Evolutionary conservation across 1,140 invertebrate species (phyloP).

Genomic region (Cyclargus thomasi): DNA sequence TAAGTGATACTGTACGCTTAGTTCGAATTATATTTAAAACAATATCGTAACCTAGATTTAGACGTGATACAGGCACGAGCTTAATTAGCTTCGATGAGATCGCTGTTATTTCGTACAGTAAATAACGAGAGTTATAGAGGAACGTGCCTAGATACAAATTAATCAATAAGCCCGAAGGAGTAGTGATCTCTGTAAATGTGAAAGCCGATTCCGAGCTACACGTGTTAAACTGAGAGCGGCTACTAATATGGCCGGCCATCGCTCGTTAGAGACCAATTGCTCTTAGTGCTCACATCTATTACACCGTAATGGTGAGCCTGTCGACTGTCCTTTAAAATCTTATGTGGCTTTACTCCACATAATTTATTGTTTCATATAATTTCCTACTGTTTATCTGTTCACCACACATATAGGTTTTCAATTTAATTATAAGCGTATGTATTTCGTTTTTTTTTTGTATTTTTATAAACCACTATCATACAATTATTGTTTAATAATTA

Average conservation of each 20-base stretch:
- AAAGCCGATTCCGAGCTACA: background rate
- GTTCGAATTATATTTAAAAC: background rate
- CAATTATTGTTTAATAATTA: no score
- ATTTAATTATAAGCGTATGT: no score
- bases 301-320: background rate
- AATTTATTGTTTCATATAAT: background rate
- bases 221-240: slow-evolving; percentile 6
- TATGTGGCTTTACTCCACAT: background rate
- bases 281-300: slow-evolving; percentile 3
- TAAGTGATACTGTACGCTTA: background rate
- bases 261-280: slow-evolving; percentile 10
- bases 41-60: background rate
- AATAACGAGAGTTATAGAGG: background rate
- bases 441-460: no score
- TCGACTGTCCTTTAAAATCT: background rate
- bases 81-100: background rate
- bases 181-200: background rate
- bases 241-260: slow-evolving; percentile 6
- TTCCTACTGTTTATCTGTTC: background rate
- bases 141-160: background rate
- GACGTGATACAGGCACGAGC: background rate
- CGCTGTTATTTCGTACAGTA: background rate
- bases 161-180: background rate
- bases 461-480: no score
- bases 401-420: no score